These are phyloP conservation scores for Coregonus suidteri DNA, from an alignment of 2,797 vertebrate genomes.

Conservation along the genomic window DNA sequence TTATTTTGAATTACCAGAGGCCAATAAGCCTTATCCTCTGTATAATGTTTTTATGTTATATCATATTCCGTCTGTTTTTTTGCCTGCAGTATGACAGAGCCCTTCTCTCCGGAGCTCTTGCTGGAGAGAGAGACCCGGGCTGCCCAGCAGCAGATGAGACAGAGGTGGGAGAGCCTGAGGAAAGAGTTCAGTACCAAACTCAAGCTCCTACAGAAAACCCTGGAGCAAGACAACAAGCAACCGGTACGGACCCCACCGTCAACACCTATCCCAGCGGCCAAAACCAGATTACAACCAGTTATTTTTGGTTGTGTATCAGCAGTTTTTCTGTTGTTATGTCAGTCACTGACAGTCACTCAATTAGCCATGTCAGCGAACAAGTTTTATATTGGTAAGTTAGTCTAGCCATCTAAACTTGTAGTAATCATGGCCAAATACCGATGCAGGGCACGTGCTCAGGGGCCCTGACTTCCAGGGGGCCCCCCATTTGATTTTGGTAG, in stretches of 20 bases:
- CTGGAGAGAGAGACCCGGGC: constrained; percentile 77
- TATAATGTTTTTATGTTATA: not conserved
- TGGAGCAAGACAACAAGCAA: constrained; percentile 88
- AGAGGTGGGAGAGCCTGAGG: constrained; percentile 91
- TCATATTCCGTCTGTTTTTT: not conserved
- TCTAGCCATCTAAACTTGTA: too few species aligned
- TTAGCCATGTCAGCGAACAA: too few species aligned
- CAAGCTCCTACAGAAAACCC: constrained; percentile 83
- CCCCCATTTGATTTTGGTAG: too few species aligned
- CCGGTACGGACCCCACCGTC: constrained; percentile 70
- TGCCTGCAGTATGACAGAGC: constrained; percentile 76
- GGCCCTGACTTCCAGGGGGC: too few species aligned
- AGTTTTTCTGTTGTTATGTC: too few species aligned
- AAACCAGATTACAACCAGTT: too few species aligned
- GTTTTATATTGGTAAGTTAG: too few species aligned
- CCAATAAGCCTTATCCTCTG: not conserved
- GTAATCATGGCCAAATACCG: too few species aligned
- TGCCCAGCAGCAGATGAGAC: constrained; percentile 82
- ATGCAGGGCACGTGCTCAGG: too few species aligned
- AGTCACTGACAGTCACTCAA: too few species aligned
- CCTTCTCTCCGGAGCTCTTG: constrained; percentile 73
- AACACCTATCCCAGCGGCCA: not conserved
- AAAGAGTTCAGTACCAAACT: constrained; percentile 89
- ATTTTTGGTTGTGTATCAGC: too few species aligned
- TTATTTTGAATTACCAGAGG: not conserved